Conservation (phyloP, 2,888 invertebrate genomes). For the Tridacna crocea region DNA sequence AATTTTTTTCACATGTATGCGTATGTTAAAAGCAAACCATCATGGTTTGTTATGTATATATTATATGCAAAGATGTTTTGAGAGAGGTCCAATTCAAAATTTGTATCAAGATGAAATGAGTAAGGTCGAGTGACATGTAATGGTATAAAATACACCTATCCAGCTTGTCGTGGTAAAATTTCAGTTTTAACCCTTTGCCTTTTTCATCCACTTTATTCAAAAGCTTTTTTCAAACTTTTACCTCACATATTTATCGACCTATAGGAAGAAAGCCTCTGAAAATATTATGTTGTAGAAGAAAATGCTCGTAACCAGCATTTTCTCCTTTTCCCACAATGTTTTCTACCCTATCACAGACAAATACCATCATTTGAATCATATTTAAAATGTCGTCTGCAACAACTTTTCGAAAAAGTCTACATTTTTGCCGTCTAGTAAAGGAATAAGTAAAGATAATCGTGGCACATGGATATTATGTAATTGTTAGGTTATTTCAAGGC, state of each 20-base stretch:
- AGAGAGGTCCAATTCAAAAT: too few species aligned
- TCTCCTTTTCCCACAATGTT: slow-evolving; percentile 15
- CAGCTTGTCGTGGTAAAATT: neutral
- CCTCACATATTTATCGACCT: too few species aligned
- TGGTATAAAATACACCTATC: too few species aligned
- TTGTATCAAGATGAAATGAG: too few species aligned
- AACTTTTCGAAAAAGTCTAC: neutral
- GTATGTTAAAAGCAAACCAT: too few species aligned
- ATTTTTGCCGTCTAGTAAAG: neutral
- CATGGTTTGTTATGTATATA: too few species aligned
- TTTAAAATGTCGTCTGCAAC: neutral
- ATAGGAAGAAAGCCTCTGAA: neutral
- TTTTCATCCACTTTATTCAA: neutral
- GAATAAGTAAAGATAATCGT: neutral
- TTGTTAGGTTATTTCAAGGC: too few species aligned
- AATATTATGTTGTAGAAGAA: neutral
- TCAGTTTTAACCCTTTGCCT: neutral
- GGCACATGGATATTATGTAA: too few species aligned
- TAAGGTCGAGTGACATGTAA: too few species aligned
- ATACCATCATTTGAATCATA: neutral
- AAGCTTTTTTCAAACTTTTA: neutral
- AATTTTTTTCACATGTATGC: too few species aligned
- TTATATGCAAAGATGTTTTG: too few species aligned
- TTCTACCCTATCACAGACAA: neutral
- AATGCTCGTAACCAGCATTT: slow-evolving; percentile 8